A percentile compares a stretch with the other conserved stretches of the same genome.
Evolutionary conservation across 2,113 vertebrate species (phyloP).

Genomic region (Damaliscus lunatus): DNA sequence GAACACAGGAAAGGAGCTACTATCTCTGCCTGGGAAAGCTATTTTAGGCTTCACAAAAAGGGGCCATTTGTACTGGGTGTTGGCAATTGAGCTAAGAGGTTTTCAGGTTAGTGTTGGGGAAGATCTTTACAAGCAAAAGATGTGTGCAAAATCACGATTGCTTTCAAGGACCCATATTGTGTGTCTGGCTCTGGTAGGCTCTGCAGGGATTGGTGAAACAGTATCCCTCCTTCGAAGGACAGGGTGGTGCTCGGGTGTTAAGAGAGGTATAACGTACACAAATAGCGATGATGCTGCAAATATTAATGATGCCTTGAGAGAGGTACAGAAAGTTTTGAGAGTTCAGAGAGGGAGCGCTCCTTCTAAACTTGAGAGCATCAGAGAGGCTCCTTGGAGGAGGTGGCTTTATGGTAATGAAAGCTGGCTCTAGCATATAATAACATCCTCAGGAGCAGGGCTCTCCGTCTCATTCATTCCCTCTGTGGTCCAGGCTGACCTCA

Average conservation of each 20-base stretch:
- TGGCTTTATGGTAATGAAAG: background rate
- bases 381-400: background rate
- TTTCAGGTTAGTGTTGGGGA: background rate
- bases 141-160: background rate
- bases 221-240: background rate
- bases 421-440: background rate
- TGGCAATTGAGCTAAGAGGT: background rate
- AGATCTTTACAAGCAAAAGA: background rate
- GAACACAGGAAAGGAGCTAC: background rate
- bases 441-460: background rate
- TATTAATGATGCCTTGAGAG: background rate
- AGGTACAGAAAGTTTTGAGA: background rate
- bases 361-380: background rate
- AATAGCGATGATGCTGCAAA: background rate
- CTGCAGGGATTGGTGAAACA: background rate
- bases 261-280: background rate
- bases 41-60: background rate
- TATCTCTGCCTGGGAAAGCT: background rate
- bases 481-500: background rate
- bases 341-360: background rate
- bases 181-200: background rate
- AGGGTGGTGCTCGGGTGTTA: background rate
- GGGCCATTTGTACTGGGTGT: background rate
- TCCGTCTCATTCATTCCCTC: background rate
- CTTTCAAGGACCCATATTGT: background rate